phyloP scores from a whole-genome alignment of 2,113 vertebrate genomes.

The Ariopsis seemanni region DNA sequence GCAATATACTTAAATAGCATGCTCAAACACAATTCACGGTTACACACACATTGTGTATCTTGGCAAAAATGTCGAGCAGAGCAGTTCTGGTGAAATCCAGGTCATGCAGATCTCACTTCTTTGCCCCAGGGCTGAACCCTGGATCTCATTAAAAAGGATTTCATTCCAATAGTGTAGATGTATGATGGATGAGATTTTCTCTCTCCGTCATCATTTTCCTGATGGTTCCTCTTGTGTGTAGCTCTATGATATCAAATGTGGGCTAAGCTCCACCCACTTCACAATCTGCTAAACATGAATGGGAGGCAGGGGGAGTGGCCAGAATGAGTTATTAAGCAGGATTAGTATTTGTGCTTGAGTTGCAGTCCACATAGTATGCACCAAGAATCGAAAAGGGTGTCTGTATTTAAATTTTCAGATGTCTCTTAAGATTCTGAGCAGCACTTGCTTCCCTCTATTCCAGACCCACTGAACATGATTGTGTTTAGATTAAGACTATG shows the following conservation, averaged over 20 bases:
- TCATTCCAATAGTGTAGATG: constrained; percentile 76
- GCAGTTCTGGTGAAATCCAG: constrained; percentile 62
- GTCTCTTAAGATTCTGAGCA: neutral
- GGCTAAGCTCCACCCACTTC: constrained; percentile 45
- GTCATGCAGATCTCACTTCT: constrained; percentile 72
- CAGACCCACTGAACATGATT: neutral
- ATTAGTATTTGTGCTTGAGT: neutral
- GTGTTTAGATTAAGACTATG: constrained; percentile 24
- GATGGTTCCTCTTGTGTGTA: constrained; percentile 20
- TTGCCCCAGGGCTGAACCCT: constrained; percentile 73
- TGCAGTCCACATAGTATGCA: neutral
- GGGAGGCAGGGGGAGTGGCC: neutral
- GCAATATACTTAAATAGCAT: neutral
- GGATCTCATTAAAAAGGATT: constrained; percentile 81
- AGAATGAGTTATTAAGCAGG: neutral
- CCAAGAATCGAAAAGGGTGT: neutral
- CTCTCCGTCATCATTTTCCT: constrained; percentile 64
- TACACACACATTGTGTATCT: neutral
- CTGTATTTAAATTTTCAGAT: neutral
- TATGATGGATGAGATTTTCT: constrained; percentile 66
- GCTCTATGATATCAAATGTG: constrained; percentile 45
- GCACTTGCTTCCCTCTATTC: neutral
- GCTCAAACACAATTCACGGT: neutral
- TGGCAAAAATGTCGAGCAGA: neutral
- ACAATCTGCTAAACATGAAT: neutral